Evolutionary conservation across 2,888 invertebrate genomes (phyloP).

Genomic region (Aleiodes leptofemur): DNA sequence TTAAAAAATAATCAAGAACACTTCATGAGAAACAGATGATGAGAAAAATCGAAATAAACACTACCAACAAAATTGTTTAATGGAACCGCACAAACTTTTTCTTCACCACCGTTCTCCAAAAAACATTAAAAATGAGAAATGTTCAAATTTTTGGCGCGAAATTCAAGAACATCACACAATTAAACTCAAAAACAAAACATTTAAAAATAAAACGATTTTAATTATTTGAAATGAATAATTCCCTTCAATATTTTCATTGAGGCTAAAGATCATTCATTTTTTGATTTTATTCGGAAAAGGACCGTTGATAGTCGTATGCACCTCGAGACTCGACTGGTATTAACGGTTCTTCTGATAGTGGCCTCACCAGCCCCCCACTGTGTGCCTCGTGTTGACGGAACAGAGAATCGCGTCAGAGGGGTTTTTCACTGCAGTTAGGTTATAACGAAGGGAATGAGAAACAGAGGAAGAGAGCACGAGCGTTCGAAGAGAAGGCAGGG

Average conservation of each 20-base stretch:
- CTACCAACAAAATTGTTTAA: no score
- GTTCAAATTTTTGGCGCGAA: not conserved
- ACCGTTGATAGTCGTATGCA: conserved; percentile 69
- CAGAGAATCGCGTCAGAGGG: conserved; percentile 58
- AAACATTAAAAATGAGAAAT: no score
- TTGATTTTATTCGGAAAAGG: conserved; percentile 46
- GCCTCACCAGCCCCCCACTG: conserved; percentile 53
- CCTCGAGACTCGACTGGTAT: conserved; percentile 70
- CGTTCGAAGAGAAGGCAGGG: conserved; percentile 10
- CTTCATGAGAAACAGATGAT: not conserved
- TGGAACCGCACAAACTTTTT: no score
- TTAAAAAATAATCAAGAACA: conserved; percentile 3
- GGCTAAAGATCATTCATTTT: not conserved
- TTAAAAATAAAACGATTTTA: not conserved
- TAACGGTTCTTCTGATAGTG: conserved; percentile 69
- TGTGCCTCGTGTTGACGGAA: conserved; percentile 64
- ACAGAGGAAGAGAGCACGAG: conserved; percentile 14
- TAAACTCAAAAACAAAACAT: not conserved
- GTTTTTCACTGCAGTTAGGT: conserved; percentile 35
- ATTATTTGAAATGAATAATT: not conserved
- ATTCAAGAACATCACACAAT: not conserved
- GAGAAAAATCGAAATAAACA: no score
- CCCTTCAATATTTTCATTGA: not conserved
- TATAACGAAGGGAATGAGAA: conserved; percentile 37
- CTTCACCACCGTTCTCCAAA: no score